Base-by-base conservation (phyloP, 2,888 invertebrate genomes). In the Anorthoa munda region DNA sequence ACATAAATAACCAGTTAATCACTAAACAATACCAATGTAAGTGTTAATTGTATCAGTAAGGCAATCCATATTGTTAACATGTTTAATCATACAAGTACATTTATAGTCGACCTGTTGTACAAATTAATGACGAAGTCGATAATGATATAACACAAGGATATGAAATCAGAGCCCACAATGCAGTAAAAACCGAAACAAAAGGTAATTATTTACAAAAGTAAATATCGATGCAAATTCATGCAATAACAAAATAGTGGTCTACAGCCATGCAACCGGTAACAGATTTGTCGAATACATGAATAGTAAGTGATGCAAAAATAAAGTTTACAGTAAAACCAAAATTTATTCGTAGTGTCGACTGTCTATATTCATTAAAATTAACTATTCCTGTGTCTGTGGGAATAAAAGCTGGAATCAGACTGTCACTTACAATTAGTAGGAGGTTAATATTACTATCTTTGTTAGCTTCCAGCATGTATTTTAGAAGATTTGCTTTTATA, bases 281-380 rank as follows among this genome's bases (percentile, higher is more conserved):
- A 69, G 78, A 61, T 77, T 82, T 69, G 9, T 17, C 11, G 69
- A 79, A 77, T 79, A 63, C 4, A 82, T 78, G 71, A 78, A 79
- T 78, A 63, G n/a, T 48, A 58, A 78, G 17, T 56, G 15, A 2
- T 46, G 17, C 56, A 65, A 55, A 60, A 76, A 11, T 31, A 39
- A 72, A 59, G 31, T 79, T 46, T 53, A 72, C 56, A n/a, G 9
- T 31, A 23, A 51, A 71, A 39, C n/a, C 39, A 46, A n/a, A 60
- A 50, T 31, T 13, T 4, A 59, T 64, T 53, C 21, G 39, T 17
- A 11, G 21, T 51, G 56, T 39, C 31, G 9, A 31, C 55, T 26
- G 59, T 50, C 74, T 26, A 23, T 73, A 45, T 61, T 60, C 18
- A 73, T 73, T 75, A 71, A n/a, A 48, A 48, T 59, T 2, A 39